Conservation (phyloP, 2,888 invertebrate species). For the Sinopyrophorus schimmeli region DNA sequence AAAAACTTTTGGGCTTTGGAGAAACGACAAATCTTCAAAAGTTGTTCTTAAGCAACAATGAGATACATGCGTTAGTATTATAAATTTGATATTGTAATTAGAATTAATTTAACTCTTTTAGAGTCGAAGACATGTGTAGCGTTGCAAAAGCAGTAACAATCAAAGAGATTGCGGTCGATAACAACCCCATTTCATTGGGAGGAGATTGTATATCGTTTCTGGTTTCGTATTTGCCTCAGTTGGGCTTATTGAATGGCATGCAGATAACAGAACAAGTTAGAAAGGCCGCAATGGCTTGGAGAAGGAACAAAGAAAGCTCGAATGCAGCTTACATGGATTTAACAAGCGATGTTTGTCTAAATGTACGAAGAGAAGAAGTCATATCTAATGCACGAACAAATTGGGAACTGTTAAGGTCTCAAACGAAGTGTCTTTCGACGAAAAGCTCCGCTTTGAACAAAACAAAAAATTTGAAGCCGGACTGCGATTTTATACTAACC, state of each 20-base stretch:
- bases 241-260: constrained; percentile 75
- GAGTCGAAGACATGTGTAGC: constrained; percentile 85
- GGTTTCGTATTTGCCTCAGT: constrained; percentile 76
- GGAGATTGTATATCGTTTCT: constrained; percentile 81
- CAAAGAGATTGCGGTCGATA: constrained; percentile 83
- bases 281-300: constrained; percentile 78
- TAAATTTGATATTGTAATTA: background rate
- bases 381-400: constrained; percentile 86
- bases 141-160: constrained; percentile 77
- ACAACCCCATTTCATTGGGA: constrained; percentile 79
- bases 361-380: constrained; percentile 76
- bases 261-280: constrained; percentile 79
- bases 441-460: constrained; percentile 47
- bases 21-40: constrained; percentile 76
- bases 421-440: constrained; percentile 61
- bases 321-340: constrained; percentile 69
- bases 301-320: constrained; percentile 75
- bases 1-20: constrained; percentile 78
- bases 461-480: constrained; percentile 49
- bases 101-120: no score
- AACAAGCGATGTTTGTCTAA: constrained; percentile 60
- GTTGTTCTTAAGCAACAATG: constrained; percentile 82
- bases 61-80: constrained; percentile 62
- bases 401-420: constrained; percentile 77
- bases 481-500: constrained; percentile 53